Evolutionary conservation across 2,113 vertebrate genomes (phyloP), one percentile per base, ranked within the genome.

Genomic region (Columbina picui): DNA sequence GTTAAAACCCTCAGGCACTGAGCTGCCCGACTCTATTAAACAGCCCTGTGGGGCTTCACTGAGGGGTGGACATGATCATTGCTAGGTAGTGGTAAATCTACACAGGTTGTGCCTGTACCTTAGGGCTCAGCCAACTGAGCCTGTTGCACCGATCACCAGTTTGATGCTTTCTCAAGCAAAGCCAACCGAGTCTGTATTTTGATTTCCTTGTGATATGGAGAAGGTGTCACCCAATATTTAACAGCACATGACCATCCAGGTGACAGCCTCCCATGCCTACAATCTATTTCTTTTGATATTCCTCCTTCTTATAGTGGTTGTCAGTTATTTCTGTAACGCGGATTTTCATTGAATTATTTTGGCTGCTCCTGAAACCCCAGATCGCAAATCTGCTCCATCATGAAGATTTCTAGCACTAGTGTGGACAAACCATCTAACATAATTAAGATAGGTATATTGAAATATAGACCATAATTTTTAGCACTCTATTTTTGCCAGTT

Each of bases 61-160:
- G 39, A 23, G 34, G 52, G 47, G 8, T n/a, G 39, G 26, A 32
- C 0, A 0, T 12, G 38, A 14, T 23, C 3, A 0, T 11, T 81
- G 9, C 13, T 49, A n/a, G 3, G 13, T 34, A 8, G 6, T 32
- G 25, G 32, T 22, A 68, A 39, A 55, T 55, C 23, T 60, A 1
- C 26, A 36, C 30, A 32, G 41, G 6, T 39, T 77, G 22, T 29
- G 25, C 25, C 20, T 36, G 12, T 56, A 53, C 26, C 43, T 55
- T 53, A 29, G n/a, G 38, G 38, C 38, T 71, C 34, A 59, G 14
- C 7, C 8, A 17, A 63, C 38, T 56, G 26, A 76, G 22, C 8
- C 25, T 13, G 11, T 67, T 74, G 27, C 3, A 5, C 4, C 41
- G 30, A 17, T 53, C 15, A 22, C 2, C 56, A 39, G 3, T 59